Base-by-base conservation (phyloP, 2,888 invertebrate genomes). In the Dicyrtomina minuta region DNA sequence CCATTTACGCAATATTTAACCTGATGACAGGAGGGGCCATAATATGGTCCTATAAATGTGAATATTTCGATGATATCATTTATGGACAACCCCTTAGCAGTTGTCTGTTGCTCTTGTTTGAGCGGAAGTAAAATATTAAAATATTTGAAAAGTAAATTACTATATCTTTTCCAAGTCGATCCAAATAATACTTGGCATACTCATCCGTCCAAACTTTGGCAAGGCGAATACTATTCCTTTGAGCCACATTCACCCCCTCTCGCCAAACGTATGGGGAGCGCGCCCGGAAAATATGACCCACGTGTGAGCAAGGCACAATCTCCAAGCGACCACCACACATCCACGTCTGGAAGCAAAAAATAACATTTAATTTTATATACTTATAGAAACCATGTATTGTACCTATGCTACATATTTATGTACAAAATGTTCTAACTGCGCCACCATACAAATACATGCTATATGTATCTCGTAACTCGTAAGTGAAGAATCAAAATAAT, bases 291-390 rank as follows among this genome's bases (percentile, higher is more conserved):
- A 99, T 97, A 84, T 99, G 99, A 2, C 99, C 99, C 51, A 99
- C 98, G 83, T 98, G 98, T 6, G 96, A 97, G 82, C 99, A 99
- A 1, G 98, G 98, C 26, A 98, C 90, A 76, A 98, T 98, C 84
- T 98, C 97, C 77, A 99, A 83, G 0, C 93, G 93, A 53, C 99
- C 99, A 67, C 98, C 98, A 81, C 99, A 99, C 99, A 99, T 99
- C 99, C 99, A 99, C 6, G 96, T 93, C 87, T 87, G 79, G 8
- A 77, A 27, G 24, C 26, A 56, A 56, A n/a, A 27, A 33, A 5
- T 33, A 33, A 33, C 33, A 33, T 5, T 33, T 56, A n/a, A 51
- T 4, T 17, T 12, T 24, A 12, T 17, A 51, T 22, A 51, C 6
- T 55, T 55, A 55, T n/a, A n/a, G n/a, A n/a, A n/a, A n/a, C n/a